Conservation (phyloP, 2,888 invertebrate genomes). For the Schizotus pectinicornis region DNA sequence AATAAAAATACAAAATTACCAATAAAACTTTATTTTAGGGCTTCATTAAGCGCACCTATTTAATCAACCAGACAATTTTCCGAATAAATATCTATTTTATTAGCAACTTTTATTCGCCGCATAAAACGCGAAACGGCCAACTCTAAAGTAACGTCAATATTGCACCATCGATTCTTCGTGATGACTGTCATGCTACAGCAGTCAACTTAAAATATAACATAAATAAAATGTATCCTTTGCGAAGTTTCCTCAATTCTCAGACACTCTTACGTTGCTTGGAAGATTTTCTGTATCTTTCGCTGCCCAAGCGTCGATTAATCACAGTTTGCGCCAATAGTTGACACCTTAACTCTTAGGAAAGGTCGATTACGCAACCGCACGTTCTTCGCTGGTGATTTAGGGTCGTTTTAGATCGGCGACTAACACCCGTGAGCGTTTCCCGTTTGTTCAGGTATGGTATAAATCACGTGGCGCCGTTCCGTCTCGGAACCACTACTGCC, state of each 20-base stretch:
- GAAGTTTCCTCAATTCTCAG: neutral
- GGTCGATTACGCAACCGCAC: neutral
- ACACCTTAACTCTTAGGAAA: conserved; percentile 2
- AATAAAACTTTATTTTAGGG: too few relatives aligned
- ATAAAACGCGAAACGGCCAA: too few relatives aligned
- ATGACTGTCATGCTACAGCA: neutral
- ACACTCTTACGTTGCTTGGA: neutral
- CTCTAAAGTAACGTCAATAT: conserved; percentile 8
- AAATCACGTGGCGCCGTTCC: conserved; percentile 49
- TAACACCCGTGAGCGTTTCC: conserved; percentile 18
- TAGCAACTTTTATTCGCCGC: too few relatives aligned
- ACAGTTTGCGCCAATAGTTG: conserved; percentile 12
- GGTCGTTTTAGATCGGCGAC: neutral
- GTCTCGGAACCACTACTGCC: conserved; percentile 3
- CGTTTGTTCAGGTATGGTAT: conserved; percentile 49
- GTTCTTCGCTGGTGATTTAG: neutral
- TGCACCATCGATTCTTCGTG: conserved; percentile 9
- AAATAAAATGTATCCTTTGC: neutral
- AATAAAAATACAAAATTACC: too few relatives aligned
- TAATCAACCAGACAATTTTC: too few relatives aligned
- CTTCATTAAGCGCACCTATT: too few relatives aligned
- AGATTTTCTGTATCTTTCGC: too few relatives aligned
- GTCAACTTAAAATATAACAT: neutral
- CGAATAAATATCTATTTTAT: too few relatives aligned
- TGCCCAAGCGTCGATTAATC: conserved; percentile 7